A percentile compares a stretch with the other conserved stretches of the same genome.
phyloP scores from a whole-genome alignment of 2,113 vertebrate species.

The Crotalus viridis region DNA sequence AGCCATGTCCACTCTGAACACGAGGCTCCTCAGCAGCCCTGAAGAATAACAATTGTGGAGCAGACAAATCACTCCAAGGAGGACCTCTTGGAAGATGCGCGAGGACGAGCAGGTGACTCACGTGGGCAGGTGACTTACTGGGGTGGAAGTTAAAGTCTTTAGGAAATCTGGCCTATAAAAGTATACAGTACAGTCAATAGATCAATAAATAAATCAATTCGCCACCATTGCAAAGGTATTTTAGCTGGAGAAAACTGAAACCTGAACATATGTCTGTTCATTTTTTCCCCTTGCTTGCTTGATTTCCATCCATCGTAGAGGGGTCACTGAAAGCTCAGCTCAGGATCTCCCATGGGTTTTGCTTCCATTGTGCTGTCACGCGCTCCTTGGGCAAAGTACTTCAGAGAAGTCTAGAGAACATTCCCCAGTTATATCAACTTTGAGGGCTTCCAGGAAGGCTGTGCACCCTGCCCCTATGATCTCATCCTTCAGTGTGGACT shows the following conservation, averaged over 20 bases:
- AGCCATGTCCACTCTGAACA: not conserved
- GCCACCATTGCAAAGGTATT: not conserved
- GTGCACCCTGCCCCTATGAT: not conserved
- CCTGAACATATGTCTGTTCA: not conserved
- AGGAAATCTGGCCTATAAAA: not conserved
- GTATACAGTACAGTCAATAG: not conserved
- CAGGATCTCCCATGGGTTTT: not conserved
- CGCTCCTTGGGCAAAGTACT: not conserved
- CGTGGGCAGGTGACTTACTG: not conserved
- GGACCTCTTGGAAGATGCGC: not conserved
- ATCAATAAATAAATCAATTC: not conserved
- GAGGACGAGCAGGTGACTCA: too few species aligned
- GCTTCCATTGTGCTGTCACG: not conserved
- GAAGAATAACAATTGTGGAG: not conserved
- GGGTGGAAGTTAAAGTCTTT: not conserved
- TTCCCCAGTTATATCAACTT: not conserved
- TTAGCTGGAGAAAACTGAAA: not conserved
- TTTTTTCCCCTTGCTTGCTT: not conserved
- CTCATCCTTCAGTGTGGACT: not conserved
- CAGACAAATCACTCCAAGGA: not conserved
- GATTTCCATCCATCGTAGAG: not conserved
- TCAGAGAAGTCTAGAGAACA: not conserved
- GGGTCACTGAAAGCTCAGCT: not conserved
- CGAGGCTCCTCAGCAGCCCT: not conserved
- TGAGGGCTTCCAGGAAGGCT: not conserved